Evolutionary conservation across 2,888 invertebrate species (phyloP), one percentile per base, ranked within the genome.

Genomic region (Himalopsyche anomala): DNA sequence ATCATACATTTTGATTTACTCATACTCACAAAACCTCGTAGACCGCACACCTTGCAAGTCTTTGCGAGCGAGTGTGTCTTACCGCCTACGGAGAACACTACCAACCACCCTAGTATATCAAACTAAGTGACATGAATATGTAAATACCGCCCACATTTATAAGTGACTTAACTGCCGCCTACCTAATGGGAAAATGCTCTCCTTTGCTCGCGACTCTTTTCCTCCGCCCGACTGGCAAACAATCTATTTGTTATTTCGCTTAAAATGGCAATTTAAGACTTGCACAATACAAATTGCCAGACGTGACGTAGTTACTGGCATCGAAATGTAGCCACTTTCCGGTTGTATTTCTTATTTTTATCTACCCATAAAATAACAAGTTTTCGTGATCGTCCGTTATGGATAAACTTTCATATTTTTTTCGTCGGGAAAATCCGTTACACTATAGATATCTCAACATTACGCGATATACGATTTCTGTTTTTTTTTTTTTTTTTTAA

Each of bases 111-210:
- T 62, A 62, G 62, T 69, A 69, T 83, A 83, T 83, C 83, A 83
- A 83, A 56, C 83, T 56, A 69, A 69, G 42, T 19, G 55, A 56
- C 79, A 82, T 82, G 85, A 85, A 85, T 85, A 85, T 85, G 85
- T 82, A 82, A 85, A 82, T 85, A 19, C 82, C 36, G 69, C 80
- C 40, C 81, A 81, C 51, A 81, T 81, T 81, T 51, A 81, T 81
- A 81, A 45, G 81, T 81, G 81, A 62, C 62, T 62, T 62, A 62
- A 62, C 62, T 62, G 51, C 42, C 51, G 51, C 51, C 81, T 81
- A 51, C 51, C 81, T 81, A 81, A 81, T 81, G 51, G 81, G 45
- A 81, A 81, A 81, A 62, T 36, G 40, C 80, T 80, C 42, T 80
- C 40, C 28, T 62, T 62, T 62, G 62, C 62, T 28, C 62, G 62